A percentile compares a stretch with the other conserved stretches of the same genome.
Conservation (phyloP, 1,140 invertebrate genomes). For the Scaptomyza graminum region DNA sequence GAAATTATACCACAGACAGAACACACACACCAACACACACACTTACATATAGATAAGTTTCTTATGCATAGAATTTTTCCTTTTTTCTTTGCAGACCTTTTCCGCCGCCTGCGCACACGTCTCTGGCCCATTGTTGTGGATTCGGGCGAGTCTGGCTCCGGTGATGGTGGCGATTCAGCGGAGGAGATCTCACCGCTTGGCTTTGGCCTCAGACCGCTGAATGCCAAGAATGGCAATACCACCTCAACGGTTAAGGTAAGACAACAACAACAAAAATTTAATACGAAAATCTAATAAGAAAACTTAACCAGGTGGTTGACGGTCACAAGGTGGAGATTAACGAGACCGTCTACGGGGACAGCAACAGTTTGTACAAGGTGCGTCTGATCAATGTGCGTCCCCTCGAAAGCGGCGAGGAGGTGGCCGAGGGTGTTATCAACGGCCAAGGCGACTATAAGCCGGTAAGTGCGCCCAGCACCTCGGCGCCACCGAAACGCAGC, state of each 20-base stretch:
- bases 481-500: constrained; percentile 35
- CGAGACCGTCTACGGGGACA: constrained; percentile 73
- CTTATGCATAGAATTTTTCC: constrained; percentile 12
- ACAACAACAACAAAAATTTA: background rate
- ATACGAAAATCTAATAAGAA: no score
- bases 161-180: constrained; percentile 12
- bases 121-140: constrained; percentile 51
- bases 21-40: background rate
- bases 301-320: constrained; percentile 70
- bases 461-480: constrained; percentile 39
- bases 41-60: constrained; percentile 8
- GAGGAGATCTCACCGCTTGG: constrained; percentile 31
- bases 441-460: constrained; percentile 32
- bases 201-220: constrained; percentile 42
- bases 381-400: constrained; percentile 79
- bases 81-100: constrained; percentile 54
- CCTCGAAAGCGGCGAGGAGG: constrained; percentile 71
- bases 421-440: constrained; percentile 53
- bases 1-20: constrained; percentile 53
- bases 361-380: constrained; percentile 74
- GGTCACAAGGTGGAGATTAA: constrained; percentile 81
- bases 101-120: constrained; percentile 68
- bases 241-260: constrained; percentile 79
- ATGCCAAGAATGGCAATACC: constrained; percentile 60
- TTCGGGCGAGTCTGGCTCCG: constrained; percentile 28